phyloP scores from a whole-genome alignment of 1,140 invertebrate species.

The Metopolophium dirhodum region DNA sequence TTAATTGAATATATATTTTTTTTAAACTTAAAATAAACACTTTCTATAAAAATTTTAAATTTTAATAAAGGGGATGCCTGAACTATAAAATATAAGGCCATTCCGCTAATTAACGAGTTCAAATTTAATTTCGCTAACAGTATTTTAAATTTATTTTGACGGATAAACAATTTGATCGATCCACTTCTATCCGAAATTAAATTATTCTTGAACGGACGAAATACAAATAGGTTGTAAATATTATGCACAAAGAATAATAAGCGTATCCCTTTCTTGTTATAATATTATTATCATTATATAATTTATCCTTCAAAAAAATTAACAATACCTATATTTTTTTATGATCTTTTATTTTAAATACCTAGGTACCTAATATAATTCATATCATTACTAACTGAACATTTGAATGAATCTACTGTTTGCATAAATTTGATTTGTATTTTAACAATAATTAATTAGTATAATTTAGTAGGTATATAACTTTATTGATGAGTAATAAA shows the following conservation, averaged over 20 bases:
- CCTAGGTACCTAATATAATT: background rate
- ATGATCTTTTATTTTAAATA: background rate
- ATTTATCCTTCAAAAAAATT: background rate
- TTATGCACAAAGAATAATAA: conserved; percentile 11
- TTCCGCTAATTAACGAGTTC: background rate
- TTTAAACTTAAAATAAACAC: background rate
- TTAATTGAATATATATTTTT: too few species aligned
- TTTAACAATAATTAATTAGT: background rate
- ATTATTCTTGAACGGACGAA: background rate
- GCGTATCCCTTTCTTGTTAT: background rate
- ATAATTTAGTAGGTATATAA: background rate
- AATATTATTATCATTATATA: background rate
- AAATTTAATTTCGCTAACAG: conserved; percentile 17
- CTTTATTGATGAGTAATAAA: background rate
- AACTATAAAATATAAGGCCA: background rate
- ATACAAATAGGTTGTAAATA: conserved; percentile 37
- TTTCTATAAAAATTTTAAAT: background rate
- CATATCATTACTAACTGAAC: background rate
- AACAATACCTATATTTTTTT: background rate
- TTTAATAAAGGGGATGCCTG: background rate
- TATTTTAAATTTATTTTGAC: conserved; percentile 23
- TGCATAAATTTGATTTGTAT: background rate
- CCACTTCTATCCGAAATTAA: background rate
- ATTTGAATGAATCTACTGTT: background rate
- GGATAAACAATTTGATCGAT: background rate